Conservation (phyloP, 2,888 invertebrate species). For the Apomyelois bistriatella region DNA sequence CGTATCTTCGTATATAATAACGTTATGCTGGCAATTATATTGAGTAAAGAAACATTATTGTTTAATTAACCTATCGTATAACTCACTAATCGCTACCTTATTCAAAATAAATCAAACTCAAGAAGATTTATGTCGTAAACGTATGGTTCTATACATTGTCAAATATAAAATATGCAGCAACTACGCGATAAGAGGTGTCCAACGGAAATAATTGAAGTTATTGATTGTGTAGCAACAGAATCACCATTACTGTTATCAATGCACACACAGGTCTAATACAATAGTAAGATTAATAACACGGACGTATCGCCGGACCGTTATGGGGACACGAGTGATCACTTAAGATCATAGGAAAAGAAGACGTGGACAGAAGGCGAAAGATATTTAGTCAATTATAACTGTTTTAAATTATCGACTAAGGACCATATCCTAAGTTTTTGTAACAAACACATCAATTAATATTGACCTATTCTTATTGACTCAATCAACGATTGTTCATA, state of each 20-base stretch:
- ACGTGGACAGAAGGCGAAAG: not conserved
- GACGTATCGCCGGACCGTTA: constrained; percentile 67
- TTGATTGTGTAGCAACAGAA: constrained; percentile 57
- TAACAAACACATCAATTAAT: too few relatives aligned
- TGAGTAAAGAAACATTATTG: too few relatives aligned
- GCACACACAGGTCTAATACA: constrained; percentile 67
- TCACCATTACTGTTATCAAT: constrained; percentile 70
- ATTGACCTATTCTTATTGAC: too few relatives aligned
- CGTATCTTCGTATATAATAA: too few relatives aligned
- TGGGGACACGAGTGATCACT: constrained; percentile 65
- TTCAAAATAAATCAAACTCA: not conserved
- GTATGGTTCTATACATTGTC: not conserved
- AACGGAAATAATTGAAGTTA: constrained; percentile 61
- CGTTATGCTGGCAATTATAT: too few relatives aligned
- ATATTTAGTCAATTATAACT: too few relatives aligned
- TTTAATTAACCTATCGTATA: too few relatives aligned
- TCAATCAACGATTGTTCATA: too few relatives aligned
- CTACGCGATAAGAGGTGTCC: constrained; percentile 49
- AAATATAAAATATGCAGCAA: constrained; percentile 9
- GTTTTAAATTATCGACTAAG: too few relatives aligned
- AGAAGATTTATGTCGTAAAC: not conserved
- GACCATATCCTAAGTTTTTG: too few relatives aligned
- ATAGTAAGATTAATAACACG: constrained; percentile 76
- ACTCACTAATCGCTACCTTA: too few relatives aligned
- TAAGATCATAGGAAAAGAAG: not conserved